Evolutionary conservation across 2,797 vertebrate species (phyloP).

Genomic region (Chloroceryle amazona): DNA sequence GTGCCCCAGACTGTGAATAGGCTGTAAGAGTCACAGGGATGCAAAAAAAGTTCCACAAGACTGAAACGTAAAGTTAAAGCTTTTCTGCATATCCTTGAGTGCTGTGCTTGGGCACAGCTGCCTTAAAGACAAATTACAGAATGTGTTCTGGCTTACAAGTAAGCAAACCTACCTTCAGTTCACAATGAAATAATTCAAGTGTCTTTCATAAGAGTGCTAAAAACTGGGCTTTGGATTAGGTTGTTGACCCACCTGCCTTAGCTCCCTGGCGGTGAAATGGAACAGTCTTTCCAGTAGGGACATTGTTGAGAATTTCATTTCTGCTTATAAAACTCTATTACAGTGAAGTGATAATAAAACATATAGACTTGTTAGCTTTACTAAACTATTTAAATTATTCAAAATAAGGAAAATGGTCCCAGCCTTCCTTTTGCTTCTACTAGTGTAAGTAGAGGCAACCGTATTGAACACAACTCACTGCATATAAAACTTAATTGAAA

Average conservation of each 20-base stretch:
- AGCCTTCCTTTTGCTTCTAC: neutral
- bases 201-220: slow-evolving; percentile 6
- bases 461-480: neutral
- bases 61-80: neutral
- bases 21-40: neutral
- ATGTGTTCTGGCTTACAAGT: neutral
- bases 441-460: neutral
- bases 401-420: neutral
- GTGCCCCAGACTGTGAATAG: neutral
- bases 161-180: neutral
- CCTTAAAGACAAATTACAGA: neutral
- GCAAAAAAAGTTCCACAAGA: neutral
- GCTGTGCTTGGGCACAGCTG: neutral
- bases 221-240: slow-evolving; percentile 10
- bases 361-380: neutral
- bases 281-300: slow-evolving; percentile 17
- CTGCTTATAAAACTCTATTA: slow-evolving; percentile 20
- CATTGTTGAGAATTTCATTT: neutral
- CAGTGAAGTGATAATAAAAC: neutral
- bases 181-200: neutral
- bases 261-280: slow-evolving; percentile 21
- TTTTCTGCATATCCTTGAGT: neutral
- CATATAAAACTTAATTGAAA: neutral
- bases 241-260: slow-evolving; percentile 35
- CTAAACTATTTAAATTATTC: slow-evolving; percentile 28